Base-by-base conservation (phyloP, 2,888 invertebrate genomes). In the Lissonota sp. region DNA sequence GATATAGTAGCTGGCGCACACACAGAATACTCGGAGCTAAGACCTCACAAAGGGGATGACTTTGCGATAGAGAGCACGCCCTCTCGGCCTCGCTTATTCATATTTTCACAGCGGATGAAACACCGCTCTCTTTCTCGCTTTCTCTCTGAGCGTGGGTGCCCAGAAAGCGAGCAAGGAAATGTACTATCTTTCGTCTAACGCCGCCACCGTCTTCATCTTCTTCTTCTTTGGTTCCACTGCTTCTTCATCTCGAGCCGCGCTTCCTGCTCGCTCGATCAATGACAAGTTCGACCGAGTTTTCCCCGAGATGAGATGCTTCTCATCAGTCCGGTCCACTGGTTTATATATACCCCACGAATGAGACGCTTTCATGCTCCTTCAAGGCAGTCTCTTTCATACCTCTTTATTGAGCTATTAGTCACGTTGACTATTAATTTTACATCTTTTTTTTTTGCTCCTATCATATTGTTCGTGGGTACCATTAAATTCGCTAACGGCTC, bases 181-280 rank as follows among this genome's bases (percentile, higher is more conserved):
- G 66, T 78, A 81, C 78, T 55, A 74, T 75, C 66, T 75, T 75
- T 62, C 53, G 67, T 51, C 40, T 42, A 60, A 46, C 12, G 40
- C 60, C 84, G 78, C 84, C 64, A 76, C 84, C 72, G 7, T 40
- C 62, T 67, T 57, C 71, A 46, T 12, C 79, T 49, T 80, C 60
- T 46, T 63, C 76, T 72, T 73, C 60, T 79, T 73, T 72, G 70
- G 46, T 71, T 74, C 71, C 57, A 58, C 16, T 63, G 62, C 71
- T 67, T 66, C 67, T 72, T 67, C 66, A 72, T 76, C 63, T 55
- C 49, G 14, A 57, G 12, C 67, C 83, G 72, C 71, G 82, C 85
- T 88, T 88, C 88, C 88, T 87, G 83, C 87, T 87, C 88, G 86
- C 84, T 88, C 86, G 87, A 88, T 88, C 88, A 88, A 88, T 87